Percentiles rank a stretch among this genome's conserved stretches.
phyloP scores from a whole-genome alignment of 2,888 invertebrate genomes.

The Tortrix viridana region DNA sequence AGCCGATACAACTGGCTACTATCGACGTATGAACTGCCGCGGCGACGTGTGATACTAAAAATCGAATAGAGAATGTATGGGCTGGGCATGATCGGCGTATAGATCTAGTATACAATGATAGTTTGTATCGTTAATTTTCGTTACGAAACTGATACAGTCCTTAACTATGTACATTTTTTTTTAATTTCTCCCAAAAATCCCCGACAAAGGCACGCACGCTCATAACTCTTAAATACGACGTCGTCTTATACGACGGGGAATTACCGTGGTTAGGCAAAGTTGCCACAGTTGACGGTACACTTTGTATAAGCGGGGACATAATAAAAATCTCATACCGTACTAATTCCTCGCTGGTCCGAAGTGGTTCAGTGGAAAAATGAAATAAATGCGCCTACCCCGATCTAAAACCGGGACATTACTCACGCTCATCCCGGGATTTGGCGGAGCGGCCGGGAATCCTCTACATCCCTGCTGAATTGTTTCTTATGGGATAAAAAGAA shows the following conservation, averaged over 20 bases:
- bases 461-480: conserved; percentile 36
- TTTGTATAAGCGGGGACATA: neutral
- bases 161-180: no score
- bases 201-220: no score
- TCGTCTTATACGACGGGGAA: no score
- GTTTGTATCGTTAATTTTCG: no score
- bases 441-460: conserved; percentile 25
- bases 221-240: no score
- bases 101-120: no score
- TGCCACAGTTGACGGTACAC: no score
- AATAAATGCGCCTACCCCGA: conserved; percentile 32
- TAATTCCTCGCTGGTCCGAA: conserved; percentile 25
- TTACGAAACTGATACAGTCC: no score
- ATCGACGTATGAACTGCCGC: conserved; percentile 2
- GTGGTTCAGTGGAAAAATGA: conserved; percentile 31
- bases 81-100: neutral
- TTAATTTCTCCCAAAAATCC: no score
- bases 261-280: no score
- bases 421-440: conserved; percentile 34
- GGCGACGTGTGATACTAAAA: conserved; percentile 2
- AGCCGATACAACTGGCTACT: neutral
- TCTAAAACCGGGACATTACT: conserved; percentile 36
- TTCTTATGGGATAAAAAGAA: conserved; percentile 29
- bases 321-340: conserved; percentile 5
- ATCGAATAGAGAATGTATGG: neutral